Conservation (phyloP, 2,797 vertebrate species). For the Microctenopoma steveboyesi region DNA sequence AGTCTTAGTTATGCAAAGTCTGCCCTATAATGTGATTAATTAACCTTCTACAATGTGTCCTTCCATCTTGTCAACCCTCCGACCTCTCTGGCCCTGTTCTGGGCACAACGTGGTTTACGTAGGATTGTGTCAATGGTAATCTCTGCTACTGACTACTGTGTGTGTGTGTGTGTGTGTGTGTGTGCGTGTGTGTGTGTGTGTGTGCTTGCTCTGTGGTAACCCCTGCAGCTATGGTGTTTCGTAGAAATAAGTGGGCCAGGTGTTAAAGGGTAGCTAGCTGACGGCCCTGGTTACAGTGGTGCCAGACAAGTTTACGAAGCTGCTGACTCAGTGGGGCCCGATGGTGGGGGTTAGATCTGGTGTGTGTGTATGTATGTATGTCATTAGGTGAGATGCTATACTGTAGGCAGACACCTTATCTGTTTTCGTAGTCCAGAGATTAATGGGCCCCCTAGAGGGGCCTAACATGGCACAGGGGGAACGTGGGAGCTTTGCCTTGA, state of each 20-base stretch:
- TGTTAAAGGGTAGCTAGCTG: slow-evolving; percentile 50
- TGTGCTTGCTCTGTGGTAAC: slow-evolving; percentile 59
- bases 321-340: slow-evolving; percentile 55
- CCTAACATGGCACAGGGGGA: slow-evolving; percentile 42
- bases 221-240: slow-evolving; percentile 44
- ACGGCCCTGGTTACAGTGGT: slow-evolving; percentile 43
- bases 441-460: slow-evolving; percentile 44
- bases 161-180: slow-evolving; percentile 35
- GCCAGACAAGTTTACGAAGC: slow-evolving; percentile 57
- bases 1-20: slow-evolving; percentile 49
- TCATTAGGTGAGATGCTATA: slow-evolving; percentile 30
- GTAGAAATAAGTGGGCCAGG: slow-evolving; percentile 49
- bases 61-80: slow-evolving; percentile 48
- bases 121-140: slow-evolving; percentile 54
- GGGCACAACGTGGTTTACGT: slow-evolving; percentile 37
- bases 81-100: slow-evolving; percentile 46
- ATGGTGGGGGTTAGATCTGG: slow-evolving; percentile 27
- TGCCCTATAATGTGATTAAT: slow-evolving; percentile 65
- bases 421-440: slow-evolving; percentile 46
- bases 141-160: slow-evolving; percentile 32
- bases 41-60: slow-evolving; percentile 41
- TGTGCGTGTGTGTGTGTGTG: slow-evolving; percentile 50
- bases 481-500: slow-evolving; percentile 45
- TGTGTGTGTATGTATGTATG: slow-evolving; percentile 16
- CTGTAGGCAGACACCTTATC: slow-evolving; percentile 22